A percentile compares a stretch with the other conserved stretches of the same genome.
These are phyloP conservation scores for Protosalanx chinensis DNA, from an alignment of 2,797 vertebrate genomes.

Conservation along the genomic window DNA sequence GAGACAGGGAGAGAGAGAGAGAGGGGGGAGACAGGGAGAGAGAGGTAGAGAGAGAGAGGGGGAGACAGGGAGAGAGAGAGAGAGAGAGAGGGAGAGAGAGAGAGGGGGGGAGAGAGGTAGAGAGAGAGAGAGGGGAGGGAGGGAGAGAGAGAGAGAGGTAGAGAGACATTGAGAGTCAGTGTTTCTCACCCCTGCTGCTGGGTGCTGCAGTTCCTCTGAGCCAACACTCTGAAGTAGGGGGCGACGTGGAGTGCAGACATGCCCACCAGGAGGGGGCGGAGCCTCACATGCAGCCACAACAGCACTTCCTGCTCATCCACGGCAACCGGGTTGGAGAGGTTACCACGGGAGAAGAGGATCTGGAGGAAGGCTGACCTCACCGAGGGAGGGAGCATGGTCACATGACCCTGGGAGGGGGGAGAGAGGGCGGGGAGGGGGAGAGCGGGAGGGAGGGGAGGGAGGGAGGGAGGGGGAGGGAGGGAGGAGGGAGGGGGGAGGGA, in stretches of 20 bases:
- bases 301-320: conserved; percentile 48
- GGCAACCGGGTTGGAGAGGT: conserved; percentile 49
- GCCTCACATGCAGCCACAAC: conserved; percentile 57
- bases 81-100: background rate
- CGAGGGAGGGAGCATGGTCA: conserved; percentile 5
- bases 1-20: too few species aligned
- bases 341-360: conserved; percentile 65
- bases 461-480: background rate
- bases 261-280: conserved; percentile 59
- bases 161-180: too few species aligned
- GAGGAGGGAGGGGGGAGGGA: background rate
- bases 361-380: conserved; percentile 65
- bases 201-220: conserved; percentile 57
- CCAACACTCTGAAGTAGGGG: conserved; percentile 57
- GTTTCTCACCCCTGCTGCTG: conserved; percentile 52
- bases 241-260: conserved; percentile 49
- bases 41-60: background rate
- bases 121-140: background rate
- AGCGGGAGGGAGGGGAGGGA: background rate
- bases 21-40: background rate
- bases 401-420: conserved; percentile 37
- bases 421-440: background rate
- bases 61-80: background rate
- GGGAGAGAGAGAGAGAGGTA: background rate
- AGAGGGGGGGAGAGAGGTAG: background rate